Evolutionary conservation across 2,797 vertebrate species (phyloP), one percentile per base, ranked within the genome.

Genomic region (Lepilemur septentrionalis): DNA sequence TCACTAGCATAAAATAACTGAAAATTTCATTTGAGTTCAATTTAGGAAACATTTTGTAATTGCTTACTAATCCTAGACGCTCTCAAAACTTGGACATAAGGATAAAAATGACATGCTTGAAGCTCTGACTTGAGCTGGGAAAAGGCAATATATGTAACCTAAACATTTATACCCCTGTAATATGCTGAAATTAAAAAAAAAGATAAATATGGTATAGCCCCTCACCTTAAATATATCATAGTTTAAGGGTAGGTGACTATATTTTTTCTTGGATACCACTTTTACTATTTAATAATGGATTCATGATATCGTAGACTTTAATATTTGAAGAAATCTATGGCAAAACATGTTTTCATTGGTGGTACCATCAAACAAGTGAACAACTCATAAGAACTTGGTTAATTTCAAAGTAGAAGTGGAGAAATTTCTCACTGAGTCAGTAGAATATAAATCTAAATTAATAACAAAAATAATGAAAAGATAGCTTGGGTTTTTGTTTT

Each of bases 1-100:
- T 92, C 41, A 78, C 43, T 94, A 84, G 23, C 63, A 93, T 59
- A 89, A 52, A 93, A 89, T 91, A 93, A 94, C 41, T 32, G 41
- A 83, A 91, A 91, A 94, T 25, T 91, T 46, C 55, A 94, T 96
- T 88, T 97, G 22, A 32, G 57, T 96, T 88, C 35, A 87, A 67
- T 73, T 90, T 90, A 57, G 78, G 85, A 90, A 94, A 85, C 10
- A 65, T 82, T 88, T 92, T 20, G 88, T 55, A 75, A 75, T 65
- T 52, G 43, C 35, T 38, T 94, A 23, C 13, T 28, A n/a, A 63
- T 63, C 11, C 18, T 57, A 80, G 52, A 8, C 65, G n/a, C 17
- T 85, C 63, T 85, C 35, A 76, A 83, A 82, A 92, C 6, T 43
- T 90, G 72, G 25, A 63, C 38, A 38, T 72, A 75, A 81, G 92